A percentile compares a stretch with the other conserved stretches of the same genome.
phyloP scores from a whole-genome alignment of 2,113 vertebrate genomes.

The Leucosticte australis region DNA sequence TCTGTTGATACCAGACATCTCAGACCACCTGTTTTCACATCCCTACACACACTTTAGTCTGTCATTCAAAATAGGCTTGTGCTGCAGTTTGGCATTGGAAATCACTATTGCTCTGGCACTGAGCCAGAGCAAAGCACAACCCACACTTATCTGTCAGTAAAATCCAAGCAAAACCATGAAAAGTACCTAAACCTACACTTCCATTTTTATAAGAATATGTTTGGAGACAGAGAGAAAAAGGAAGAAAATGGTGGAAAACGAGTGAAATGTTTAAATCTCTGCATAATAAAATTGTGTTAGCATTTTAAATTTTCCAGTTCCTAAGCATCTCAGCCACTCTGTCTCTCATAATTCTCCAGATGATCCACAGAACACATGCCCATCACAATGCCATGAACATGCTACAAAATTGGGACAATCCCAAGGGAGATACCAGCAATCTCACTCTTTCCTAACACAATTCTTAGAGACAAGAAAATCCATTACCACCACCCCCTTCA shows the following conservation, averaged over 20 bases:
- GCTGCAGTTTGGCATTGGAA: slow-evolving; percentile 51
- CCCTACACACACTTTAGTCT: slow-evolving; percentile 55
- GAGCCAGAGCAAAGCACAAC: slow-evolving; percentile 28
- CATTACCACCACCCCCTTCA: rapidly evolving
- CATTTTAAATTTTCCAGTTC: neutral
- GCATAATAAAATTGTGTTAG: neutral
- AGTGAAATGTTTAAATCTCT: neutral
- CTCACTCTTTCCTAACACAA: neutral
- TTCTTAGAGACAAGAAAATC: neutral
- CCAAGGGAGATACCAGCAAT: neutral
- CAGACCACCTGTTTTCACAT: slow-evolving; percentile 77
- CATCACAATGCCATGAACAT: neutral
- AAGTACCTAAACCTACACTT: neutral
- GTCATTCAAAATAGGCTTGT: slow-evolving; percentile 65
- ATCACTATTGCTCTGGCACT: slow-evolving; percentile 55
- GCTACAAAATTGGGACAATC: neutral
- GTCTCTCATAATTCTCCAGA: neutral
- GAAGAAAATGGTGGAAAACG: neutral
- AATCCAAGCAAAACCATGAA: neutral
- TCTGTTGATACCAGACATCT: slow-evolving; percentile 65
- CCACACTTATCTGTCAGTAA: neutral
- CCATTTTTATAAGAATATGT: neutral
- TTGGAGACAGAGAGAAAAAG: neutral
- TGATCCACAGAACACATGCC: neutral
- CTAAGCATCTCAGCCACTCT: neutral